These are phyloP conservation scores for Caenorhabditis sinica DNA, from an alignment of 2,888 invertebrate genomes.

Conservation along the genomic window DNA sequence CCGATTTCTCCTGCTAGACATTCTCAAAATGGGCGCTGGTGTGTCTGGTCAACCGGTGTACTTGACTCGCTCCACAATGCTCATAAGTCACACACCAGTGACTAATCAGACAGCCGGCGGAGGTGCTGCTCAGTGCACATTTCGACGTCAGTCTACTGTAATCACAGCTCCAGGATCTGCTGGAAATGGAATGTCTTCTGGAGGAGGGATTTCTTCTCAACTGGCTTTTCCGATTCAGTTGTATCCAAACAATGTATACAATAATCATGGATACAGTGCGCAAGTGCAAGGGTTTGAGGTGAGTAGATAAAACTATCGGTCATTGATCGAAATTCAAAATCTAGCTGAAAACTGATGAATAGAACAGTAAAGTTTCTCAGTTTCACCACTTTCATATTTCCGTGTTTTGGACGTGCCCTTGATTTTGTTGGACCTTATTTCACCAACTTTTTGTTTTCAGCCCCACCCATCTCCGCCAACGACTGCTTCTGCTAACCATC, in stretches of 20 bases:
- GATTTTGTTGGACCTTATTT: background rate
- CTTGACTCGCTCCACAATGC: constrained; percentile 60
- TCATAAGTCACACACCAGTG: constrained; percentile 59
- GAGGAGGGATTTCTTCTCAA: constrained; percentile 50
- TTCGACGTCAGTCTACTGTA: constrained; percentile 54
- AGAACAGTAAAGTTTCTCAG: background rate
- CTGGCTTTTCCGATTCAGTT: constrained; percentile 54
- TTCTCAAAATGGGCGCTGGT: constrained; percentile 47
- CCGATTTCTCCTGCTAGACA: too few relatives aligned
- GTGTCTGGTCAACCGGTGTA: constrained; percentile 57
- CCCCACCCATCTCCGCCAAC: constrained; percentile 24
- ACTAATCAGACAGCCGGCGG: background rate
- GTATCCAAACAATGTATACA: constrained; percentile 64
- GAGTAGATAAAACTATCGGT: background rate
- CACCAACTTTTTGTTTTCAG: background rate
- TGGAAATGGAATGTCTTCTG: background rate
- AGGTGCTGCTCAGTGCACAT: constrained; percentile 25
- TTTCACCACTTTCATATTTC: background rate
- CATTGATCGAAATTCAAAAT: background rate
- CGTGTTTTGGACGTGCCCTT: too few relatives aligned
- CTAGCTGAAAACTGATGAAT: background rate
- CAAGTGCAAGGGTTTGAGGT: constrained; percentile 45
- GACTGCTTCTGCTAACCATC: background rate
- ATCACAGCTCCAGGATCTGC: constrained; percentile 24
- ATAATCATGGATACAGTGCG: constrained; percentile 50